Base-by-base conservation (phyloP, 1,140 invertebrate genomes). In the Hirudo medicinalis region DNA sequence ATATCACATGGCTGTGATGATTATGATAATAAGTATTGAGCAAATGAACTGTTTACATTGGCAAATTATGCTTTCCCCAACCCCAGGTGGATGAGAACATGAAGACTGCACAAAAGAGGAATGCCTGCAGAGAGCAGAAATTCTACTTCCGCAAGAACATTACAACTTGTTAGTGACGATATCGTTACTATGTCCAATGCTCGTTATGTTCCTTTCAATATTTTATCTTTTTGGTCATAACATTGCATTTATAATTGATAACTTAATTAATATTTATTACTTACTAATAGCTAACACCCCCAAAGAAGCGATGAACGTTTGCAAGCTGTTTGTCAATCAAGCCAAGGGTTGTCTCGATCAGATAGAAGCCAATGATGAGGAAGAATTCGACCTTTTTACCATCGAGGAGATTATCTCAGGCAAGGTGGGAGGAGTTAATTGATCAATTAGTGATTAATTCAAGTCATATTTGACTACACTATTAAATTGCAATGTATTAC, bases 381-480 rank as follows among this genome's bases (percentile, higher is more conserved):
- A 40, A 54, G 74, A 77, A 63, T 81, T 78, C 71, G 75, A 69
- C 13, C 43, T 74, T 19, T 78, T 98, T 87, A 90, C 90, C 4
- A 87, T 97, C 67, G 87, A 96, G 82, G 92, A 99, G 84, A 99
- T 99, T 76, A 90, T 99, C 70, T 97, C 98, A 84, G 96, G 95
- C 77, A 95, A 92, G 85, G 91, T 92, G 81, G 76, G 74, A 11
- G 43, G 43, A 49, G 43, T 49, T 17, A 17, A 15, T 17, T 49
- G 15, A 15, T 49, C 11, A 49, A 49, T 15, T 8, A 15, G 3
- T 49, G 13, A 49, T 49, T 49, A 49, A 49, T 49, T 49, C 11
- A 49, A 49, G 43, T 6, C 32, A 36, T 36, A 36, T 36, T 6
- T 36, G 6, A 36, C 32, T 3, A 3, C 6, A 36, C 2, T 36